phyloP scores from a whole-genome alignment of 2,888 invertebrate species.

The Graphium colonna region DNA sequence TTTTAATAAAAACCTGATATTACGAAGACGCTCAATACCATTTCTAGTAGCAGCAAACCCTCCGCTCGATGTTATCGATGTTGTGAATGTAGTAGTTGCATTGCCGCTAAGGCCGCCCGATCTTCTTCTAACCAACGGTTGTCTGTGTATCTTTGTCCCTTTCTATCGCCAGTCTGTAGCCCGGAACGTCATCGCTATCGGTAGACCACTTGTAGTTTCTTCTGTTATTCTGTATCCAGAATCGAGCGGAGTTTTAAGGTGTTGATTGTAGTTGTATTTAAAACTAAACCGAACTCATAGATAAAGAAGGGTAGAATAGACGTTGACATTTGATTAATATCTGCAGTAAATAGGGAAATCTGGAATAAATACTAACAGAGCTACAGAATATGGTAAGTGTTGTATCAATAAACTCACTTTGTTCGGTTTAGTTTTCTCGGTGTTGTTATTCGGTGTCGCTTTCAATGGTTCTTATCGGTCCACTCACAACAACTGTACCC shows the following conservation, averaged over 20 bases:
- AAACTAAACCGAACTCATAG: conserved; percentile 50
- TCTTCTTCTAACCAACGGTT: conserved; percentile 64
- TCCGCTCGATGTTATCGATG: conserved; percentile 73
- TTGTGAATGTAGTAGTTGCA: conserved; percentile 78
- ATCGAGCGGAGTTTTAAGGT: conserved; percentile 68
- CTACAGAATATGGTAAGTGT: not conserved
- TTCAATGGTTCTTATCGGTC: conserved; percentile 75
- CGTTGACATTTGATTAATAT: no score
- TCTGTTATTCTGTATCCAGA: conserved; percentile 66
- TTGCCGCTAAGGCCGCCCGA: conserved; percentile 66
- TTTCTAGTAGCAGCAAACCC: conserved; percentile 68
- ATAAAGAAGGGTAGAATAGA: no score
- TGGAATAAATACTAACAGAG: not conserved
- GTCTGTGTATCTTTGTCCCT: conserved; percentile 66
- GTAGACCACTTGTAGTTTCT: conserved; percentile 76
- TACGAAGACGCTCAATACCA: conserved; percentile 55
- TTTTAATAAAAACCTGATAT: not conserved
- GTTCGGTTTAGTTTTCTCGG: conserved; percentile 67
- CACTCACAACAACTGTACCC: conserved; percentile 64
- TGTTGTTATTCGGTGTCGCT: conserved; percentile 79
- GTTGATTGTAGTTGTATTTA: conserved; percentile 53
- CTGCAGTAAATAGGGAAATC: no score
- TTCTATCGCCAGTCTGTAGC: conserved; percentile 71
- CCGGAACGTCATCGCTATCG: conserved; percentile 63
- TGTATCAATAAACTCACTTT: not conserved